phyloP scores from a whole-genome alignment of 2,888 invertebrate species.

The Chrysomela aeneicollis region DNA sequence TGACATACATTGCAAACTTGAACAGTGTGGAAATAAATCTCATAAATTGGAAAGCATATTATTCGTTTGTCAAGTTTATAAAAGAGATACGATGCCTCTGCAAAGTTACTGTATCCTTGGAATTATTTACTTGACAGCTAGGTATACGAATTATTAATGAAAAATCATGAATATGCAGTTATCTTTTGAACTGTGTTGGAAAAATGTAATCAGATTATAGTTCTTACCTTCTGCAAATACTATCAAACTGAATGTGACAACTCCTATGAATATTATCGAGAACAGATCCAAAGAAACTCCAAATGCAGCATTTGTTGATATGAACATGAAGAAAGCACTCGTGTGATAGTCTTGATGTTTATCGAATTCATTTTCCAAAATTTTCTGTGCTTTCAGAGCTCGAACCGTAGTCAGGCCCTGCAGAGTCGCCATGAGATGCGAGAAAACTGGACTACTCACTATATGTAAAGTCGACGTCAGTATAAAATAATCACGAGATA shows the following conservation, averaged over 20 bases:
- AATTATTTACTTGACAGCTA: too few relatives aligned
- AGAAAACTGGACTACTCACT: slow-evolving; percentile 93
- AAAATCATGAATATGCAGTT: too few relatives aligned
- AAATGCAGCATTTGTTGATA: slow-evolving; percentile 86
- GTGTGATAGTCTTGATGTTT: slow-evolving; percentile 81
- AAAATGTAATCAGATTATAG: too few relatives aligned
- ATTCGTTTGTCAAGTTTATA: too few relatives aligned
- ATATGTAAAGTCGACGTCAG: slow-evolving; percentile 36
- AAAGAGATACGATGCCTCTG: too few relatives aligned
- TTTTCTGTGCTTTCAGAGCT: slow-evolving; percentile 78
- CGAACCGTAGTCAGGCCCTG: slow-evolving; percentile 88
- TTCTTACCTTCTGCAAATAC: slow-evolving; percentile 56
- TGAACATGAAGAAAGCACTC: slow-evolving; percentile 87
- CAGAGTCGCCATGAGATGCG: slow-evolving; percentile 83
- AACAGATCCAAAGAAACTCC: slow-evolving; percentile 71
- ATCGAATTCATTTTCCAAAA: slow-evolving; percentile 78
- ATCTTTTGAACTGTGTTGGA: too few relatives aligned
- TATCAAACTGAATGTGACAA: slow-evolving; percentile 72
- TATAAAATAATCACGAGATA: neutral
- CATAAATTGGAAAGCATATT: too few relatives aligned
- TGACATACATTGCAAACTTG: too few relatives aligned
- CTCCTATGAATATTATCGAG: slow-evolving; percentile 68
- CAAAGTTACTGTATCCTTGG: too few relatives aligned
- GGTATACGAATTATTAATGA: too few relatives aligned
- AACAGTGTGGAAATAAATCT: too few relatives aligned